phyloP scores from a whole-genome alignment of 2,113 vertebrate species.

The Pholis gunnellus region DNA sequence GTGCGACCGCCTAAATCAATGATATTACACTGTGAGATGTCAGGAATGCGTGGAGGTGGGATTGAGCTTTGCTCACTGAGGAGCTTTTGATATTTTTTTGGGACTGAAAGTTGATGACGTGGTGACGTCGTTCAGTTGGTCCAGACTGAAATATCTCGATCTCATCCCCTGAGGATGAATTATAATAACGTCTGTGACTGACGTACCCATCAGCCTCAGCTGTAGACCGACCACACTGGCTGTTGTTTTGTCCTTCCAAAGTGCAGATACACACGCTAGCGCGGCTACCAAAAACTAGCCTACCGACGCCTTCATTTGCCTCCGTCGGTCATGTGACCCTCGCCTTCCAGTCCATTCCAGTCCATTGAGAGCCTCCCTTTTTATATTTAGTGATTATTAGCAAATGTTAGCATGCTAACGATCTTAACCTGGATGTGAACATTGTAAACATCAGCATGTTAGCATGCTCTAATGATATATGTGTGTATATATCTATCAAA shows the following conservation, averaged over 20 bases:
- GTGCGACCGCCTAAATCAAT: slow-evolving; percentile 53
- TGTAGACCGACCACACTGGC: too few relatives aligned
- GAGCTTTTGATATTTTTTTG: background rate
- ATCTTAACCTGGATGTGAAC: too few relatives aligned
- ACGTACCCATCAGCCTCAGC: background rate
- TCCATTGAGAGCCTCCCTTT: background rate
- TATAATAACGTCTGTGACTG: background rate
- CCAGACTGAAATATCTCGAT: background rate
- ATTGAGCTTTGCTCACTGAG: slow-evolving; percentile 24
- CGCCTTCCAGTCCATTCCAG: too few relatives aligned
- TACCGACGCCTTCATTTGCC: too few relatives aligned
- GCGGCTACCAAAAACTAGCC: too few relatives aligned
- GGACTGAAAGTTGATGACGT: background rate
- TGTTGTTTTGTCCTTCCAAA: too few relatives aligned
- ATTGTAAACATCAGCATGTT: too few relatives aligned
- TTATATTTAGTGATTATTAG: background rate
- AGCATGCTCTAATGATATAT: too few relatives aligned
- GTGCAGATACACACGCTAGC: too few relatives aligned
- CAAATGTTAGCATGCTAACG: background rate
- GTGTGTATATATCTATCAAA: too few relatives aligned
- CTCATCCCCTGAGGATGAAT: background rate
- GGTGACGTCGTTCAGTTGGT: background rate
- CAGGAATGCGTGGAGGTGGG: slow-evolving; percentile 36
- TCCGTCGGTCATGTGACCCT: too few relatives aligned
- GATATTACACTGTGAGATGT: slow-evolving; percentile 64